Evolutionary conservation across 2,888 invertebrate genomes (phyloP).

Genomic region (Ditylenchus weischeri): DNA sequence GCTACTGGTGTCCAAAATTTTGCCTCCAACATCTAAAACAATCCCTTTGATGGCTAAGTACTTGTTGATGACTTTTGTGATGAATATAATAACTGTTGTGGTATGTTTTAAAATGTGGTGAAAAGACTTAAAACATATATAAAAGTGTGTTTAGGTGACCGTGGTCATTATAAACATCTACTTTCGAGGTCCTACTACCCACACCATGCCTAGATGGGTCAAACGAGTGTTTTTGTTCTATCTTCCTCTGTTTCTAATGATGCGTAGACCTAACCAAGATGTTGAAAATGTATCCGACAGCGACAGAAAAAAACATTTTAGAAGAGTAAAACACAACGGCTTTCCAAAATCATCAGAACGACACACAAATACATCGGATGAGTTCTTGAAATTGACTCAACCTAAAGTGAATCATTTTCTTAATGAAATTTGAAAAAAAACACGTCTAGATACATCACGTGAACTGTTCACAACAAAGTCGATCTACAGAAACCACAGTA

Average conservation of each 20-base stretch:
- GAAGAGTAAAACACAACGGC: too few species aligned
- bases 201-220: constrained; percentile 80
- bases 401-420: constrained; percentile 12
- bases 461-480: constrained; percentile 26
- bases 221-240: constrained; percentile 78
- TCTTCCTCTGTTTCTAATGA: constrained; percentile 83
- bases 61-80: constrained; percentile 95
- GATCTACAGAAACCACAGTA: background rate
- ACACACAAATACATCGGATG: constrained; percentile 26
- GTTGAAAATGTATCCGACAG: too few species aligned
- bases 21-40: constrained; percentile 77
- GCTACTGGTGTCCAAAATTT: constrained; percentile 84
- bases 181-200: constrained; percentile 92
- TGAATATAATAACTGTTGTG: constrained; percentile 98
- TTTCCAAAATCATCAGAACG: too few species aligned
- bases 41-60: constrained; percentile 98
- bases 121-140: background rate
- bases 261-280: constrained; percentile 63
- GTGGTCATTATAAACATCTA: constrained; percentile 99
- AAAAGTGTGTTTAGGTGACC: constrained; percentile 68
- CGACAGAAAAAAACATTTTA: too few species aligned
- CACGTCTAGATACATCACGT: constrained; percentile 28
- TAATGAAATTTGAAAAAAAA: background rate
- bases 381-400: constrained; percentile 38
- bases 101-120: constrained; percentile 56